Evolutionary conservation across 2,113 vertebrate species (phyloP).

Genomic region (Machaerirhynchus nigripectus): DNA sequence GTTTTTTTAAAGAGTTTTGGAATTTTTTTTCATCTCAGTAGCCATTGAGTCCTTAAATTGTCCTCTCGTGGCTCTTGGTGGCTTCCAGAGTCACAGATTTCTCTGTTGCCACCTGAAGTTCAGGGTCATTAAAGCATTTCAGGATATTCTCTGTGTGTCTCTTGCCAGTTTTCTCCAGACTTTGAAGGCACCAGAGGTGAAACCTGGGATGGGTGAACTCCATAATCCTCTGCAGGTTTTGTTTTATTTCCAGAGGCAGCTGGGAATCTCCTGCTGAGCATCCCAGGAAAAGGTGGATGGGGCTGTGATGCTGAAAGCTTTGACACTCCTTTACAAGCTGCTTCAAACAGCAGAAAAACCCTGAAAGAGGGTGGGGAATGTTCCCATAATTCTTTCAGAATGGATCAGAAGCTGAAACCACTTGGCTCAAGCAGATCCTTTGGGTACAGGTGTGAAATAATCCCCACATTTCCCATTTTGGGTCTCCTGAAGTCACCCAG

Average conservation of each 20-base stretch:
- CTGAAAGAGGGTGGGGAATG: not conserved
- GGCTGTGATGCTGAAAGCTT: not conserved
- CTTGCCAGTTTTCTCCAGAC: not conserved
- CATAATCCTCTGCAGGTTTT: not conserved
- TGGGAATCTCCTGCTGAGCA: not conserved
- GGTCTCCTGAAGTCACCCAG: not conserved
- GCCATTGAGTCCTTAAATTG: not conserved
- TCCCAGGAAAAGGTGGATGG: not conserved
- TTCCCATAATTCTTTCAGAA: not conserved
- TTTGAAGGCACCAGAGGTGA: not conserved
- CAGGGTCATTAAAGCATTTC: not conserved
- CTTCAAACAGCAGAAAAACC: not conserved
- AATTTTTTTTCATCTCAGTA: not conserved
- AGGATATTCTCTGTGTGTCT: not conserved
- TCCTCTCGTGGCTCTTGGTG: not conserved
- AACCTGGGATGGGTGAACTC: not conserved
- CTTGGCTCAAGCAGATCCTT: not conserved
- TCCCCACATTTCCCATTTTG: rapidly evolving
- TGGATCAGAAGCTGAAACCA: not conserved
- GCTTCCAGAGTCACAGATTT: not conserved
- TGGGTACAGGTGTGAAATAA: not conserved
- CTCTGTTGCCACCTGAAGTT: not conserved
- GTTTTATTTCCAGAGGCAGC: not conserved
- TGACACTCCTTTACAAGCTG: not conserved
- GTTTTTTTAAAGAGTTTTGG: rapidly evolving